Percentiles rank a stretch among this genome's conserved stretches.
phyloP scores from a whole-genome alignment of 2,888 invertebrate genomes.

The Aphidius colemani region DNA sequence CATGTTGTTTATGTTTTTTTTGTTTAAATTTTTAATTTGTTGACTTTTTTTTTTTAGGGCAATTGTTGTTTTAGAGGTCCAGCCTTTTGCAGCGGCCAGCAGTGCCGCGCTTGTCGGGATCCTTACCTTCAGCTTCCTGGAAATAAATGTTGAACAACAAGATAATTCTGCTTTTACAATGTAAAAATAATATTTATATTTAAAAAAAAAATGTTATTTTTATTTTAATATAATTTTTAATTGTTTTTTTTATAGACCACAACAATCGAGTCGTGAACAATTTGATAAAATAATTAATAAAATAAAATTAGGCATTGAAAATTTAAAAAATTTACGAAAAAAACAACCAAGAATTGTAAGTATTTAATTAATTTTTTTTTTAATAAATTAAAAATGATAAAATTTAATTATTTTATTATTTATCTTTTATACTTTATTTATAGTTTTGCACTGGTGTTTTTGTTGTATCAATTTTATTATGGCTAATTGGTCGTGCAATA shows the following conservation, averaged over 20 bases:
- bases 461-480: slow-evolving; percentile 46
- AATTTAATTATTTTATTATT: not conserved
- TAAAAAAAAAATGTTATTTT: not conserved
- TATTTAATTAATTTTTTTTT: not conserved
- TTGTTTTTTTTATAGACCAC: slow-evolving; percentile 39
- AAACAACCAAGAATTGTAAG: slow-evolving; percentile 53
- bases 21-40: too few relatives aligned
- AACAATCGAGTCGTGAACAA: slow-evolving; percentile 41
- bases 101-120: slow-evolving; percentile 54
- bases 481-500: slow-evolving; percentile 50
- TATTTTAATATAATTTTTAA: slow-evolving; percentile 24
- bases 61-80: slow-evolving; percentile 52
- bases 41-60: slow-evolving; percentile 44
- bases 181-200: slow-evolving; percentile 27
- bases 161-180: slow-evolving; percentile 27
- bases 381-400: too few relatives aligned
- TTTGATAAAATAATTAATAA: slow-evolving; percentile 46
- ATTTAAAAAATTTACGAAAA: slow-evolving; percentile 45
- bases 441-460: slow-evolving; percentile 54
- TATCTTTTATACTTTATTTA: slow-evolving; percentile 18
- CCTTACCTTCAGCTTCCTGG: slow-evolving; percentile 53
- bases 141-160: slow-evolving; percentile 46
- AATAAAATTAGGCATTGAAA: slow-evolving; percentile 42
- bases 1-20: not conserved
- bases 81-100: slow-evolving; percentile 56